Evolutionary conservation across 2,797 vertebrate genomes (phyloP).

Genomic region (Smutsia gigantea): DNA sequence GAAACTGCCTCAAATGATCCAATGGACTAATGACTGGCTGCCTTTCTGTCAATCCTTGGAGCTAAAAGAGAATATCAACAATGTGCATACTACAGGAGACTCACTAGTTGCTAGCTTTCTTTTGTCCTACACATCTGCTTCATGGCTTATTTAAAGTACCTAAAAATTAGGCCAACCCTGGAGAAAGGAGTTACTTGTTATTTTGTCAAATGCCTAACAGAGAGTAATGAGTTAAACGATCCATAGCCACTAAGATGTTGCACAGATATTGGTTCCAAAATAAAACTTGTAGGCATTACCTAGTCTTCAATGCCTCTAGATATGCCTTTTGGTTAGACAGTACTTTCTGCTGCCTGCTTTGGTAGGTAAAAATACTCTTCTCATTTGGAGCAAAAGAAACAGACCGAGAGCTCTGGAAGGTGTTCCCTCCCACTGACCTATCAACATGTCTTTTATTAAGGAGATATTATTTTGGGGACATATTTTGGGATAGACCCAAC

Average conservation of each 20-base stretch:
- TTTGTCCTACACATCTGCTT: not conserved
- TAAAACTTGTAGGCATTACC: not conserved
- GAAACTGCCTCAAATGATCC: not conserved
- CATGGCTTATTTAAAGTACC: not conserved
- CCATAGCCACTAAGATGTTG: not conserved
- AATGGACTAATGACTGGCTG: not conserved
- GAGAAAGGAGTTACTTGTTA: not conserved
- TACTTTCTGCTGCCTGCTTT: not conserved
- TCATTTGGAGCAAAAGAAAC: not conserved
- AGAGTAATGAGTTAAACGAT: conserved; percentile 51
- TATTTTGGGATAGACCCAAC: not conserved
- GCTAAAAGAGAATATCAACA: not conserved
- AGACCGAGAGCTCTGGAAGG: not conserved
- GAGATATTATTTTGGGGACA: not conserved
- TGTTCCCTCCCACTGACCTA: not conserved
- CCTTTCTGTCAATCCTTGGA: not conserved
- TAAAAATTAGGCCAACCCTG: not conserved
- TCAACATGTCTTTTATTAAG: not conserved
- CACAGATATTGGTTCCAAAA: not conserved
- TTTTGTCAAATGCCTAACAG: conserved; percentile 35
- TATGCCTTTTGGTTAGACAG: not conserved
- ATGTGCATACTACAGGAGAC: not conserved
- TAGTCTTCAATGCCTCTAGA: not conserved
- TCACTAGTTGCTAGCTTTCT: not conserved
- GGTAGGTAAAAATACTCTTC: not conserved